Evolutionary conservation across 2,113 vertebrate genomes (phyloP).

Genomic region (Embiotoca jacksoni): DNA sequence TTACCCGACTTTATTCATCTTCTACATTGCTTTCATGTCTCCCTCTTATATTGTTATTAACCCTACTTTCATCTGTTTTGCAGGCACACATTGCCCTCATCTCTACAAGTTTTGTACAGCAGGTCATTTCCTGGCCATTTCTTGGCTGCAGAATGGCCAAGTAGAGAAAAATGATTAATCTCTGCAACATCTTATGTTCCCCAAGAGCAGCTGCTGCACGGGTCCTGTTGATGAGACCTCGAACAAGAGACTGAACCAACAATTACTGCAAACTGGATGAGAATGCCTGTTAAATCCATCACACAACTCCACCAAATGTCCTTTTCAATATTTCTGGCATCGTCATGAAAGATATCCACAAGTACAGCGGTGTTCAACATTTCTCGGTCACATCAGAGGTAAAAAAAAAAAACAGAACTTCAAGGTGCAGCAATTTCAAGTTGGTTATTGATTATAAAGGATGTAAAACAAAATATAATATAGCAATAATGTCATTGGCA

Average conservation of each 20-base stretch:
- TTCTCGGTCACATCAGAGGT: too few relatives aligned
- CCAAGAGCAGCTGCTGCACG: background rate
- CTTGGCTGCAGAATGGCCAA: conserved; percentile 20
- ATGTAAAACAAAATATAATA: too few relatives aligned
- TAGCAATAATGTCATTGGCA: too few relatives aligned
- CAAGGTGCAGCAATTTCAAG: too few relatives aligned
- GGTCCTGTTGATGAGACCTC: background rate
- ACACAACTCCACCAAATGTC: conserved; percentile 3
- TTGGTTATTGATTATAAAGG: too few relatives aligned
- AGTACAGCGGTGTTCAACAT: background rate
- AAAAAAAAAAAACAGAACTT: too few relatives aligned
- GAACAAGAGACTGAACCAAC: conserved; percentile 9
- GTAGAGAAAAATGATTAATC: conserved; percentile 21
- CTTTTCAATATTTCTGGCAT: background rate
- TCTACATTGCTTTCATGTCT: conserved; percentile 42
- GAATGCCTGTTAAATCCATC: conserved; percentile 7
- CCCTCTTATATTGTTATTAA: conserved; percentile 54
- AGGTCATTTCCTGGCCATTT: conserved; percentile 34
- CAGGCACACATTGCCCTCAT: conserved; percentile 46
- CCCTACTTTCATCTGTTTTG: conserved; percentile 69
- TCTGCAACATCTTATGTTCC: conserved; percentile 9
- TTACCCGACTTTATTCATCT: conserved; percentile 60
- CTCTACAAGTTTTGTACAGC: conserved; percentile 29
- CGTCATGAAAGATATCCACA: background rate
- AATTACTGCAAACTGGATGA: background rate